phyloP scores from a whole-genome alignment of 2,113 vertebrate genomes.

The Lepus timidus region DNA sequence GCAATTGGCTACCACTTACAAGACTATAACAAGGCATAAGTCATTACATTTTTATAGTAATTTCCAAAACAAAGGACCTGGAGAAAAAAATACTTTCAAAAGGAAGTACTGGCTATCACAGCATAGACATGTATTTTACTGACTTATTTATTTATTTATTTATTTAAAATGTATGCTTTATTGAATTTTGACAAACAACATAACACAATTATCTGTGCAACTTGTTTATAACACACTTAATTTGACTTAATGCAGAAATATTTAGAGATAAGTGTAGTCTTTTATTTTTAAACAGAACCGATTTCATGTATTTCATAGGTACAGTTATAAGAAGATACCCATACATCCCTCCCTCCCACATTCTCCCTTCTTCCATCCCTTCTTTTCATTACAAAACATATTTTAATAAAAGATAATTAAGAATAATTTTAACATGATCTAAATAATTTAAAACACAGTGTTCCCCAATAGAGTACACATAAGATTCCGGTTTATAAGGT shows the following conservation, averaged over 20 bases:
- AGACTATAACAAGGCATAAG: not conserved
- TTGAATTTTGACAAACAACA: too few relatives aligned
- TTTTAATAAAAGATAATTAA: not conserved
- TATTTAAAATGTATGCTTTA: too few relatives aligned
- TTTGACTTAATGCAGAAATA: too few relatives aligned
- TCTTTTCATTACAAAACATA: not conserved
- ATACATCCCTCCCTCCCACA: too few relatives aligned
- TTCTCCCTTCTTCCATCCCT: too few relatives aligned
- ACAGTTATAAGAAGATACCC: too few relatives aligned
- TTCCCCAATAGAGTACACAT: not conserved
- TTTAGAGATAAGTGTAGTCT: too few relatives aligned
- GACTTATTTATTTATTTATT: too few relatives aligned
- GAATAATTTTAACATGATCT: not conserved
- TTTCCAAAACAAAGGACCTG: not conserved
- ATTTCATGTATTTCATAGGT: too few relatives aligned
- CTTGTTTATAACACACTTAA: too few relatives aligned
- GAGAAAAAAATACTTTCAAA: conserved; percentile 17
- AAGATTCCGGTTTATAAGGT: not conserved
- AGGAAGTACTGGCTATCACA: not conserved
- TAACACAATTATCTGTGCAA: too few relatives aligned
- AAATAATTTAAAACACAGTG: not conserved
- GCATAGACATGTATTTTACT: not conserved
- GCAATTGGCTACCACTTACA: not conserved
- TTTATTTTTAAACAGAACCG: too few relatives aligned
- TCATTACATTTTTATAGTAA: conserved; percentile 43